Percentiles rank a stretch among this genome's conserved stretches.
These are phyloP conservation scores for Valencia hispanica DNA, from an alignment of 2,797 vertebrate species.

Conservation along the genomic window DNA sequence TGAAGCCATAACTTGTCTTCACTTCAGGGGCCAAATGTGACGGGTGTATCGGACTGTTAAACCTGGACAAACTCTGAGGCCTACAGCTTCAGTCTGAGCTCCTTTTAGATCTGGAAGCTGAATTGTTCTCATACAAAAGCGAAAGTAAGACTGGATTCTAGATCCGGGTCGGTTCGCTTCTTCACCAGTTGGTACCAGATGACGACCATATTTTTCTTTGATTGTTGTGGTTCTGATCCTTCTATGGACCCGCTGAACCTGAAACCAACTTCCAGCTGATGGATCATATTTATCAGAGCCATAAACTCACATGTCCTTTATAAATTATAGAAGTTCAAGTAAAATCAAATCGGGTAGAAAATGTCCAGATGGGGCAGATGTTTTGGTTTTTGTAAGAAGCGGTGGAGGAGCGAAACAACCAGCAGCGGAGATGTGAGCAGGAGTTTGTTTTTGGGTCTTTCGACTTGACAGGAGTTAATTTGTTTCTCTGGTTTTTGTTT, in stretches of 20 bases:
- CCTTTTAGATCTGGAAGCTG: constrained; percentile 14
- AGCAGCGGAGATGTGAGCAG: background rate
- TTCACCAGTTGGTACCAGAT: background rate
- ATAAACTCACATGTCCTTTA: background rate
- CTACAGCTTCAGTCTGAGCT: constrained; percentile 42
- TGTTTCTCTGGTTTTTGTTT: constrained; percentile 55
- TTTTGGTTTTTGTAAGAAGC: background rate
- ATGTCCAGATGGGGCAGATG: background rate
- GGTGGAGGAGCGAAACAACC: background rate
- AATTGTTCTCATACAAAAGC: background rate
- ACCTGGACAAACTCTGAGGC: constrained; percentile 15
- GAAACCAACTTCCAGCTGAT: background rate
- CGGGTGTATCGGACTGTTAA: constrained; percentile 21
- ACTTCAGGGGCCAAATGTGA: constrained; percentile 60
- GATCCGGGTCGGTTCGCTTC: background rate
- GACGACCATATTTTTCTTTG: background rate
- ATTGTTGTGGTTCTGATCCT: background rate
- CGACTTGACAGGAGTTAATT: constrained; percentile 58
- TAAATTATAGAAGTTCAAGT: background rate
- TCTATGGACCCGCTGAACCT: background rate
- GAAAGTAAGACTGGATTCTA: background rate
- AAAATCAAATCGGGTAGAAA: background rate
- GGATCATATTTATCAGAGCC: background rate
- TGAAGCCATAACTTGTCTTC: constrained; percentile 72
- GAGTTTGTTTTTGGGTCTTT: constrained; percentile 49